Evolutionary conservation across 2,797 vertebrate genomes (phyloP).

Genomic region (Helostoma temminkii): DNA sequence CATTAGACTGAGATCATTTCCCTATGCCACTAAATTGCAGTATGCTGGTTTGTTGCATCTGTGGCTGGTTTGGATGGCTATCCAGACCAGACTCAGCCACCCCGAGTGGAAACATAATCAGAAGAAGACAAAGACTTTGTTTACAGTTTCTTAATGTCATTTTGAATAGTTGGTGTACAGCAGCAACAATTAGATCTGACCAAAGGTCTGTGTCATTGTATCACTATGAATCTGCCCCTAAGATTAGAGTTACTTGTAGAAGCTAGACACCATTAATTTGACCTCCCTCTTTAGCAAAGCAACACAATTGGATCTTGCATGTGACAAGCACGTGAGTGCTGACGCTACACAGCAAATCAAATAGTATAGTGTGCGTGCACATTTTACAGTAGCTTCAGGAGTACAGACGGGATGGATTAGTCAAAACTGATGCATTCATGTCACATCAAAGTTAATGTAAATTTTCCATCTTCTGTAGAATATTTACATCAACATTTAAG

Average conservation of each 20-base stretch:
- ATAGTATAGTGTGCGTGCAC: neutral
- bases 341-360: neutral
- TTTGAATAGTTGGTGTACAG: constrained; percentile 34
- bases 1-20: constrained; percentile 73
- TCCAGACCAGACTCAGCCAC: constrained; percentile 59
- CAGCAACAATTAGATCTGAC: constrained; percentile 29
- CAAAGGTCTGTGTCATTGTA: constrained; percentile 22
- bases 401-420: no score
- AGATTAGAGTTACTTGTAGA: constrained; percentile 11
- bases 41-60: constrained; percentile 69
- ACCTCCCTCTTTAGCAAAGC: neutral
- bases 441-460: no score
- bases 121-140: constrained; percentile 53
- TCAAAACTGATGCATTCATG: no score
- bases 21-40: constrained; percentile 74
- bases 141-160: constrained; percentile 53
- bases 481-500: no score
- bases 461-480: neutral
- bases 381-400: neutral
- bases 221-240: neutral
- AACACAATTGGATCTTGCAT: no score
- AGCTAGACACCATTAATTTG: neutral
- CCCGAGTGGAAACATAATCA: constrained; percentile 60
- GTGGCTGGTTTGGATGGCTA: constrained; percentile 70
- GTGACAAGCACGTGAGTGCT: neutral